These are phyloP conservation scores for Takifugu flavidus DNA, from an alignment of 2,113 vertebrate genomes.

Conservation along the genomic window DNA sequence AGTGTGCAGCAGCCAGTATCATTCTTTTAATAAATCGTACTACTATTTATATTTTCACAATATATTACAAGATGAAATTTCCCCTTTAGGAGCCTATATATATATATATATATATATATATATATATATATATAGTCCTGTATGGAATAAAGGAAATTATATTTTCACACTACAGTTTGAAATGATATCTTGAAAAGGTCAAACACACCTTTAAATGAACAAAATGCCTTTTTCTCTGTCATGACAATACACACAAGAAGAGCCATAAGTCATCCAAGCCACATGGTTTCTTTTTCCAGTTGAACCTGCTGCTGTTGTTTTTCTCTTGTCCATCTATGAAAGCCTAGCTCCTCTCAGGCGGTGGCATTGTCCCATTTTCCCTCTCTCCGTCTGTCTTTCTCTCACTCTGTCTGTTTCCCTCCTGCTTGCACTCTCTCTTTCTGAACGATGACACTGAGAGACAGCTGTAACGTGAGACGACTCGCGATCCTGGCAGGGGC, in stretches of 20 bases:
- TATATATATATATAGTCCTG: conserved; percentile 34
- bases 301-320: conserved; percentile 54
- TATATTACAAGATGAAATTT: conserved; percentile 23
- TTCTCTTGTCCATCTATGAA: conserved; percentile 48
- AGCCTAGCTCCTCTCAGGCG: conserved; percentile 44
- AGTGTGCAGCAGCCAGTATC: conserved; percentile 10
- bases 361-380: conserved; percentile 58
- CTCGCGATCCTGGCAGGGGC: conserved; percentile 68
- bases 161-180: conserved; percentile 36
- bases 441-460: conserved; percentile 76
- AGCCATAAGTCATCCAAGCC: conserved; percentile 2
- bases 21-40: conserved; percentile 17
- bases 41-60: conserved; percentile 27
- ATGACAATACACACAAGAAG: conserved; percentile 7
- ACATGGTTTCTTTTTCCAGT: conserved; percentile 31
- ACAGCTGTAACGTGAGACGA: conserved; percentile 78
- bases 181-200: conserved; percentile 60
- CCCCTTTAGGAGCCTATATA: conserved; percentile 26
- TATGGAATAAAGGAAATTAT: conserved; percentile 47
- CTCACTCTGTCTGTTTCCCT: conserved; percentile 34
- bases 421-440: conserved; percentile 49
- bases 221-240: conserved; percentile 10
- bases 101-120: no score
- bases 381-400: conserved; percentile 24
- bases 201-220: neutral